phyloP scores from a whole-genome alignment of 2,888 invertebrate species.

The Timema podura region DNA sequence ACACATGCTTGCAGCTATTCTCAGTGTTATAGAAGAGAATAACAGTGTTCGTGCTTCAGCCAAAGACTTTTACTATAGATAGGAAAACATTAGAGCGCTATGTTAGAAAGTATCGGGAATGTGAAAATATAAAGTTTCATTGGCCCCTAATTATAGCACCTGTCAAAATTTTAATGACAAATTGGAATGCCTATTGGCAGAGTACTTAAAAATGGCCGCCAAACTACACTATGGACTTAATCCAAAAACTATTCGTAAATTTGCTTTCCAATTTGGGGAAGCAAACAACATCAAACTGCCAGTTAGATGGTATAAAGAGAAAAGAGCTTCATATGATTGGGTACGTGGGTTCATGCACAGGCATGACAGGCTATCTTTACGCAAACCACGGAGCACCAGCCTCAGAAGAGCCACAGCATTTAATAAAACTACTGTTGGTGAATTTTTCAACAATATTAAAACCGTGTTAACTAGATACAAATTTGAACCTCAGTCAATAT shows the following conservation, averaged over 20 bases:
- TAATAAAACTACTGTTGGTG: slow-evolving; percentile 44
- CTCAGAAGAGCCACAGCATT: slow-evolving; percentile 36
- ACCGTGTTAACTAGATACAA: slow-evolving; percentile 19
- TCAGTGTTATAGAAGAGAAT: not conserved
- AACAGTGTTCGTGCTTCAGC: slow-evolving; percentile 9
- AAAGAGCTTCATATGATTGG: slow-evolving; percentile 17
- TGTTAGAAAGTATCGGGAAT: slow-evolving; percentile 7
- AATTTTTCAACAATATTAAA: slow-evolving; percentile 42
- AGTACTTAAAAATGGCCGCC: slow-evolving; percentile 11
- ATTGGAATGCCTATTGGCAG: slow-evolving; percentile 6
- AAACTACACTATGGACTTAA: slow-evolving; percentile 30
- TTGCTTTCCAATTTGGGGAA: slow-evolving; percentile 35
- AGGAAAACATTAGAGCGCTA: slow-evolving; percentile 12
- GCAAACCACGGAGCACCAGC: slow-evolving; percentile 38
- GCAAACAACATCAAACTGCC: slow-evolving; percentile 32
- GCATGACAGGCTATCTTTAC: slow-evolving; percentile 34
- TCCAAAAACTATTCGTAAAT: slow-evolving; percentile 31
- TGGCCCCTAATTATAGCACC: not conserved
- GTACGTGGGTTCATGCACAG: slow-evolving; percentile 35
- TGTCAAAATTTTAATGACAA: not conserved
- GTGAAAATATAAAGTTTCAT: slow-evolving; percentile 7
- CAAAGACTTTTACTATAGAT: slow-evolving; percentile 7
- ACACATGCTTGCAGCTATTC: slow-evolving; percentile 3
- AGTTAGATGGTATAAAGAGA: slow-evolving; percentile 32
- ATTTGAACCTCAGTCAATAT: slow-evolving; percentile 22